Evolutionary conservation across 2,113 vertebrate genomes (phyloP).

Genomic region (Silurus meridionalis): DNA sequence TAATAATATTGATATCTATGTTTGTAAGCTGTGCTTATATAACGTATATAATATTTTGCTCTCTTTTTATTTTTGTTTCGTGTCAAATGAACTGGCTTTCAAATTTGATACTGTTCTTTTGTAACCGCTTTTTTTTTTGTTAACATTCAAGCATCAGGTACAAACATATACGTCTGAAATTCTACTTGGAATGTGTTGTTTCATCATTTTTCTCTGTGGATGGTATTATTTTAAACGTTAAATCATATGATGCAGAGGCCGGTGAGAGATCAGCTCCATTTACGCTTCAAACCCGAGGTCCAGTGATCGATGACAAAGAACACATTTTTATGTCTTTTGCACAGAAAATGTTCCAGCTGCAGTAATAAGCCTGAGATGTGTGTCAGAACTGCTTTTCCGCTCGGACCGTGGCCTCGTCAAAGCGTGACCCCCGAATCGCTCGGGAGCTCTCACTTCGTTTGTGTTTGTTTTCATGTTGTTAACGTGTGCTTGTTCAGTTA

Average conservation of each 20-base stretch:
- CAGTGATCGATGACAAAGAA: constrained; percentile 43
- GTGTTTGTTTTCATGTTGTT: constrained; percentile 61
- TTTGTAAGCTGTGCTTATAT: constrained; percentile 88
- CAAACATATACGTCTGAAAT: constrained; percentile 55
- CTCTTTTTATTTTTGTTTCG: constrained; percentile 68
- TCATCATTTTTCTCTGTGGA: constrained; percentile 72
- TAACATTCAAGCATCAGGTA: constrained; percentile 59
- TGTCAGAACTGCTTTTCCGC: constrained; percentile 46
- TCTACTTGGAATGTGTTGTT: constrained; percentile 55
- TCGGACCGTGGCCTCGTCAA: constrained; percentile 51
- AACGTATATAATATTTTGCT: constrained; percentile 66
- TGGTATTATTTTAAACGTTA: constrained; percentile 73
- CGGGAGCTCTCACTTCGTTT: constrained; percentile 46
- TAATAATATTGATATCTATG: constrained; percentile 73
- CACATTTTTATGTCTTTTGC: constrained; percentile 48
- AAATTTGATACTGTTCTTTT: constrained; percentile 64
- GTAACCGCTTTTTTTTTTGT: constrained; percentile 46
- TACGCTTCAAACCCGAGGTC: constrained; percentile 59
- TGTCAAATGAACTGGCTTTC: constrained; percentile 77
- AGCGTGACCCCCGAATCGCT: constrained; percentile 60
- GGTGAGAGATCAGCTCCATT: constrained; percentile 65
- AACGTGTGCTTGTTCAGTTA: constrained; percentile 67
- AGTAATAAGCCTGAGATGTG: constrained; percentile 17
- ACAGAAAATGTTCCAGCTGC: constrained; percentile 25
- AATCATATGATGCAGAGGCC: constrained; percentile 73